Percentiles rank a stretch among this genome's conserved stretches.
phyloP scores from a whole-genome alignment of 2,797 vertebrate species.

The Decapterus maruadsi region DNA sequence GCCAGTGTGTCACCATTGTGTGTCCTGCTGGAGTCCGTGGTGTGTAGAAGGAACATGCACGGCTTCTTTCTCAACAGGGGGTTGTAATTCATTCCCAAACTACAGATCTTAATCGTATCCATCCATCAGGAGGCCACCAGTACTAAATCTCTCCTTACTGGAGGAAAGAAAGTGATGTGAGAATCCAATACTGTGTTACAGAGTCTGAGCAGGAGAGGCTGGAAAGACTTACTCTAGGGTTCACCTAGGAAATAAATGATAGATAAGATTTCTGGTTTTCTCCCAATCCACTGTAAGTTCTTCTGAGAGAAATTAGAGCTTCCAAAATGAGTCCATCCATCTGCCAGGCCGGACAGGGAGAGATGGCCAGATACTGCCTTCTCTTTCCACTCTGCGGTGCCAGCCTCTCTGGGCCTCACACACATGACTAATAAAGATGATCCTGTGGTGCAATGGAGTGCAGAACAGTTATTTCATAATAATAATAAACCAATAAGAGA shows the following conservation, averaged over 20 bases:
- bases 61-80: neutral
- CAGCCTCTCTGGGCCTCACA: conserved; percentile 17
- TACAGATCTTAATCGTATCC: conserved; percentile 2
- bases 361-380: conserved; percentile 20
- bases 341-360: conserved; percentile 7
- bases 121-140: conserved; percentile 8
- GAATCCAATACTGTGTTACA: conserved; percentile 16
- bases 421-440: conserved; percentile 36
- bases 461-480: conserved; percentile 2
- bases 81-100: conserved; percentile 27
- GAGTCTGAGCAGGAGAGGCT: neutral
- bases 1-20: neutral
- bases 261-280: conserved; percentile 24
- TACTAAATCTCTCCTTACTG: conserved; percentile 7
- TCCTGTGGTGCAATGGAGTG: conserved; percentile 10
- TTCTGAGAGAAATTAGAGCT: conserved; percentile 11
- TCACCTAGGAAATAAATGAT: conserved; percentile 34
- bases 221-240: neutral
- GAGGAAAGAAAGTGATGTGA: conserved; percentile 13
- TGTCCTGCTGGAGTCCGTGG: neutral
- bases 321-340: conserved; percentile 47
- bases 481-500: conserved; percentile 5
- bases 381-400: neutral
- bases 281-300: conserved; percentile 20
- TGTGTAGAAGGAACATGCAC: neutral